Base-by-base conservation (phyloP, 2,113 vertebrate species). In the Tychaedon coryphoeus region DNA sequence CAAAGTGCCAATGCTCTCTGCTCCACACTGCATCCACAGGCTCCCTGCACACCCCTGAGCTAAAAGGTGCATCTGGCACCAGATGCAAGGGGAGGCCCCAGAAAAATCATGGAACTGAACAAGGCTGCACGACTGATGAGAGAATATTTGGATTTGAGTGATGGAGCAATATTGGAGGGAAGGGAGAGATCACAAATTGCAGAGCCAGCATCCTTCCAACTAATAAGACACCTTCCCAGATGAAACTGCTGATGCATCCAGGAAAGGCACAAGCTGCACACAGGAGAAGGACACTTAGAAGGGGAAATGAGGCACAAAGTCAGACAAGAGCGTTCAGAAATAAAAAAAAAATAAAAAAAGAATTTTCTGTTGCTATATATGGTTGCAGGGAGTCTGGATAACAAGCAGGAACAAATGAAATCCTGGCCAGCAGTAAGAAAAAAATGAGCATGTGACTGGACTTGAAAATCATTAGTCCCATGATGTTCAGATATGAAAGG, bases 171-270 rank as follows among this genome's bases (percentile, higher is more conserved):
- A 20, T 1, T 53, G 73, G 57, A 83, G 76, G 53, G 86, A 90
- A 73, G 26, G 43, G 50, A 48, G 66, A 61, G 79, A 53, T 6
- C 31, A 5, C 0, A 3, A 89, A 95, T 12, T 92, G 96, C 95
- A 92, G 80, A 92, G 89, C 69, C 93, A 93, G 94, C 96, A 85
- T 15, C 93, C 91, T 91, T 82, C 53, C 89, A 53, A 84, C 86
- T 87, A 89, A 86, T 65, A 65, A 95, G 92, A 93, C 94, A 94
- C 91, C 80, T 95, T 92, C 93, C 80, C 69, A 64, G 72, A 61
- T 43, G 84, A 89, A 97, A 96, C 28, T 95, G 95, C 96, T 97
- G 95, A 95, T 86, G 86, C 95, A 89, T 84, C 87, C 86, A 92
- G 94, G 89, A 93, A 69, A 80, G 80, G 83, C 71, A 88, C 20